Evolutionary conservation across 2,888 invertebrate species (phyloP).

Genomic region (Ichneumoninae sp.): DNA sequence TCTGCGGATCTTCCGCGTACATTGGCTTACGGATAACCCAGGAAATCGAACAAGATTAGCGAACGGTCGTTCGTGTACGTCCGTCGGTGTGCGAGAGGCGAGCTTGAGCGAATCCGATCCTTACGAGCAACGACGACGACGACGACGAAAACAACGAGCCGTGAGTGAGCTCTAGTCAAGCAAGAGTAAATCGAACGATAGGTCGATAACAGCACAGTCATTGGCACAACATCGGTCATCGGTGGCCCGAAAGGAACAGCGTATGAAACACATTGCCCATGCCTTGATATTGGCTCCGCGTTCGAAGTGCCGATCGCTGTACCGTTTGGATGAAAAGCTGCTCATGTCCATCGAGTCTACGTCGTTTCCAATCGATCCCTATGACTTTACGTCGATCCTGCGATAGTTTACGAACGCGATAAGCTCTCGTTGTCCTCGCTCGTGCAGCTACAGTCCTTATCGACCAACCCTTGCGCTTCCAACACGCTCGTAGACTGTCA

Average conservation of each 20-base stretch:
- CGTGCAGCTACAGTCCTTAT: conserved; percentile 20
- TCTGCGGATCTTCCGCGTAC: background rate
- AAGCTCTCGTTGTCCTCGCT: conserved; percentile 34
- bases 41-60: conserved; percentile 59
- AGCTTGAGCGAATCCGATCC: conserved; percentile 24
- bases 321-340: background rate
- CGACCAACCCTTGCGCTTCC: conserved; percentile 40
- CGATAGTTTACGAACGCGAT: conserved; percentile 52
- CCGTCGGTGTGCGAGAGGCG: conserved; percentile 9
- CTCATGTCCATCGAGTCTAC: conserved; percentile 14
- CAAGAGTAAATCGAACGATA: conserved; percentile 35
- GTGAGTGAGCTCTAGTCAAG: conserved; percentile 18
- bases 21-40: conserved; percentile 26
- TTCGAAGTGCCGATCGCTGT: conserved; percentile 26
- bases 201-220: background rate
- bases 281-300: background rate
- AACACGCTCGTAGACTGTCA: conserved; percentile 40
- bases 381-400: conserved; percentile 37
- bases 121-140: conserved; percentile 22
- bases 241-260: background rate
- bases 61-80: conserved; percentile 17
- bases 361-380: conserved; percentile 42
- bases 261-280: background rate
- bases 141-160: conserved; percentile 33
- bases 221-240: conserved; percentile 11